Evolutionary conservation across 2,888 invertebrate species (phyloP), one percentile per base, ranked within the genome.

Genomic region (Cosmorhoe ocellata): DNA sequence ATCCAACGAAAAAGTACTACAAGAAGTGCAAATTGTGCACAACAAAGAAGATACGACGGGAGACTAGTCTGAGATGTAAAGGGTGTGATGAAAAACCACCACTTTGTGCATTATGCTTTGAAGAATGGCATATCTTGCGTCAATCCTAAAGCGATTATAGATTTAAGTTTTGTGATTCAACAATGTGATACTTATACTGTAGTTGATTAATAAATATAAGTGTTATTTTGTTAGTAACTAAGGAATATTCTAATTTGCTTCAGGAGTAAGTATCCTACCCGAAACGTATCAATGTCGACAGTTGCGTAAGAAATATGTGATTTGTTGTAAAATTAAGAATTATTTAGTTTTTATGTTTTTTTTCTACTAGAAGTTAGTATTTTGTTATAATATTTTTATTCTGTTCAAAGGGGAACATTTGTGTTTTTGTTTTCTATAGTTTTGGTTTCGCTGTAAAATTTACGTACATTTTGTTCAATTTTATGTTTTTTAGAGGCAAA

Each of bases 51-150:
- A 30, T 40, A 40, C 39, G 30, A 22, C 30, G 39, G 22, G 30
- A 40, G 8, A 40, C 39, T 5, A 40, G 39, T 30, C 18, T 40
- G 39, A 40, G 30, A 40, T 40, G 39, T 22, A 28, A 40, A 30
- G 40, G 31, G 22, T 40, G 40, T 30, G 40, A 31, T 31, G 40
- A 31, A 0, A 30, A 40, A 40, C 31, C 40, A 18, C 31, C 40
- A 22, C 40, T 40, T 31, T 31, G 40, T 40, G 40, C 40, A 40
- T 22, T 40, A n/a, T 40, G 40, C 22, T 40, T 40, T 40, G 40
- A 31, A 31, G 40, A 31, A 8, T 39, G 28, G 13, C 38, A 40
- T 31, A 40, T 12, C 39, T 28, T 39, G 39, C 28, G 28, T 39
- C 39, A 39, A 28, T 28, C 39, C 3, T 39, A 39, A 39, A 28